Evolutionary conservation across 2,888 invertebrate species (phyloP).

Genomic region (Drosophila pseudotalamancana): DNA sequence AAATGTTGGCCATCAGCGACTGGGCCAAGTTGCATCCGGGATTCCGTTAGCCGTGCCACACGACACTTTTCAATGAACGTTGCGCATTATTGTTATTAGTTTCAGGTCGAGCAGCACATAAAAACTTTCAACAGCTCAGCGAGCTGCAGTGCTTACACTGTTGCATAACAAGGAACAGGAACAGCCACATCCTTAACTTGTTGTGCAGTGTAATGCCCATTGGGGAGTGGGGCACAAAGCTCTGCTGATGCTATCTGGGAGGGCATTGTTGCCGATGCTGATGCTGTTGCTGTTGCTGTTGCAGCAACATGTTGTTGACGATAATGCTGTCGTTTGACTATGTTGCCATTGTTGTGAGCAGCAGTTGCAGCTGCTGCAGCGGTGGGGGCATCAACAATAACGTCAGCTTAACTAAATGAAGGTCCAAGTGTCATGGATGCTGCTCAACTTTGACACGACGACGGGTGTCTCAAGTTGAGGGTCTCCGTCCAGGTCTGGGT

Average conservation of each 20-base stretch:
- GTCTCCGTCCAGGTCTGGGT: neutral
- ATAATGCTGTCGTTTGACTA: conserved; percentile 68
- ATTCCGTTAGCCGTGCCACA: conserved; percentile 15
- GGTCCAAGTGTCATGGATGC: conserved; percentile 72
- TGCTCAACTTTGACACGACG: conserved; percentile 59
- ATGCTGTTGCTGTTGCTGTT: conserved; percentile 45
- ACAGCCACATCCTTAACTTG: conserved; percentile 17
- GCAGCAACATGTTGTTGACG: conserved; percentile 73
- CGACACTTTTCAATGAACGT: conserved; percentile 64
- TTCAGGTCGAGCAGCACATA: conserved; percentile 66
- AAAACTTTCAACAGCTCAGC: conserved; percentile 54
- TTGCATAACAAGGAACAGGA: conserved; percentile 54
- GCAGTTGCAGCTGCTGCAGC: conserved; percentile 6
- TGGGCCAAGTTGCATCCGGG: conserved; percentile 2
- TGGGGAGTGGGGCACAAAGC: conserved; percentile 28
- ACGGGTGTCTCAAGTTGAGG: conserved; percentile 11
- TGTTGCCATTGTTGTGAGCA: conserved; percentile 59
- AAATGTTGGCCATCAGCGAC: conserved; percentile 40
- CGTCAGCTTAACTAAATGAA: conserved; percentile 74
- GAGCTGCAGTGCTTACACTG: conserved; percentile 52
- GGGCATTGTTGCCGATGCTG: conserved; percentile 51
- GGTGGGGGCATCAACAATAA: conserved; percentile 49
- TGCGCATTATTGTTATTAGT: conserved; percentile 76
- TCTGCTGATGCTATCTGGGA: conserved; percentile 66
- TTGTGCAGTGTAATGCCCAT: conserved; percentile 22